Conservation (phyloP, 2,113 vertebrate genomes). For the Oreochromis tanganicae region DNA sequence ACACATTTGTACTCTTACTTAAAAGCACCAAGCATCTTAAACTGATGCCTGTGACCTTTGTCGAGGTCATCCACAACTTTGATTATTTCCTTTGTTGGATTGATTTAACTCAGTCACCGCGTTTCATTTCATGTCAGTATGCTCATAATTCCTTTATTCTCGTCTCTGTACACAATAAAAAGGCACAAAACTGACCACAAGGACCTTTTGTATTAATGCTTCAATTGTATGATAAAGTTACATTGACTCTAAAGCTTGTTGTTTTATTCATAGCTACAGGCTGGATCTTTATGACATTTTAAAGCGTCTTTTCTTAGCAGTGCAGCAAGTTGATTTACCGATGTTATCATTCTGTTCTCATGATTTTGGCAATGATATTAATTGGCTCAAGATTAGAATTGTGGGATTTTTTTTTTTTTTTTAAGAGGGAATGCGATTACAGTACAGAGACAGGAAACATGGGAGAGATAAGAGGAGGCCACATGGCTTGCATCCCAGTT, state of each 20-base stretch:
- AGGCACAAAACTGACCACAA: background rate
- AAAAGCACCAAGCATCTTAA: background rate
- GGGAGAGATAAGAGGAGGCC: background rate
- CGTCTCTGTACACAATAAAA: background rate
- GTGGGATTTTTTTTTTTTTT: background rate
- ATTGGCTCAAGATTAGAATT: background rate
- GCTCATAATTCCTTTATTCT: background rate
- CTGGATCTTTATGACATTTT: background rate
- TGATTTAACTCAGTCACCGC: background rate
- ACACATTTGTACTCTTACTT: background rate
- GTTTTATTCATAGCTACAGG: background rate
- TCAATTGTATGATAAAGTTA: background rate
- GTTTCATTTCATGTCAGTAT: background rate
- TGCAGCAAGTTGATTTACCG: background rate
- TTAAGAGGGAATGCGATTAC: background rate
- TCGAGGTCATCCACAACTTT: background rate
- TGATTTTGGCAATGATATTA: background rate
- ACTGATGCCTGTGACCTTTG: background rate
- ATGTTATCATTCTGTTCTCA: background rate
- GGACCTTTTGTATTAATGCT: background rate
- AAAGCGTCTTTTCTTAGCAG: background rate
- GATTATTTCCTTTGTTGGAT: background rate
- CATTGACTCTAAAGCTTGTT: background rate
- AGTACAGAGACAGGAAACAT: background rate
- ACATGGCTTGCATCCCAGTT: background rate